phyloP scores from a whole-genome alignment of 2,888 invertebrate genomes.

The Drosophila siamana region DNA sequence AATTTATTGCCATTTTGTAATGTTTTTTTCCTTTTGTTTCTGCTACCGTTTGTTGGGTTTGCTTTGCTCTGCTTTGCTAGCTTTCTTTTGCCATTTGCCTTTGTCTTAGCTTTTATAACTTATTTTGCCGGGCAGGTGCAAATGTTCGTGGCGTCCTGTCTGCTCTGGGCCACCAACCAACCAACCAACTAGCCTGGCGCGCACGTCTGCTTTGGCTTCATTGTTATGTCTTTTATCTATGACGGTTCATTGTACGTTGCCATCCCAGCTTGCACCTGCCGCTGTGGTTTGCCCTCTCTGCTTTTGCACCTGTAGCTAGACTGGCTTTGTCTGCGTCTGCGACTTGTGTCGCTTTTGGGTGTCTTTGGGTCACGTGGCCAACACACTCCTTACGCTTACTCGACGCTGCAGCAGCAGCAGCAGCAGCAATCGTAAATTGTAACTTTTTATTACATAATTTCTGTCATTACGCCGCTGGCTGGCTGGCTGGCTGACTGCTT shows the following conservation, averaged over 20 bases:
- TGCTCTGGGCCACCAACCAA: conserved; percentile 21
- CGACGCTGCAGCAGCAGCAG: conserved; percentile 39
- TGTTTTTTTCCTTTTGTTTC: conserved; percentile 46
- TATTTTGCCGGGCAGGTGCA: conserved; percentile 75
- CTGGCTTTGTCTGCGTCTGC: conserved; percentile 6
- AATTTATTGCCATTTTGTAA: conserved; percentile 82
- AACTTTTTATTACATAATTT: conserved; percentile 84
- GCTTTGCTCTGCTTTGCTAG: conserved; percentile 17
- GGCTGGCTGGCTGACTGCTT: conserved; percentile 52
- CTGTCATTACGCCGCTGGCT: conserved; percentile 78
- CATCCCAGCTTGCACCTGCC: conserved; percentile 4
- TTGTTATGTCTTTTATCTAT: conserved; percentile 78
- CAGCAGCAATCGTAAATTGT: conserved; percentile 81
- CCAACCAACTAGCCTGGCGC: conserved; percentile 35
- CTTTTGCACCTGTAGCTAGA: conserved; percentile 62
- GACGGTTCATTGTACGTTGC: conserved; percentile 77
- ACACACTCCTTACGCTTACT: conserved; percentile 8
- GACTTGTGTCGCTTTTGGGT: background rate
- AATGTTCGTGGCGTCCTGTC: conserved; percentile 65
- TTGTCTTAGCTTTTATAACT: conserved; percentile 76
- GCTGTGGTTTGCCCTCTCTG: background rate
- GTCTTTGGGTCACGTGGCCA: conserved; percentile 67
- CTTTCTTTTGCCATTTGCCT: conserved; percentile 49
- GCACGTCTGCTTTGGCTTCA: conserved; percentile 80
- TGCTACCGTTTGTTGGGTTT: too few species aligned